phyloP scores from a whole-genome alignment of 2,113 vertebrate species.

The Manacus vitellinus region DNA sequence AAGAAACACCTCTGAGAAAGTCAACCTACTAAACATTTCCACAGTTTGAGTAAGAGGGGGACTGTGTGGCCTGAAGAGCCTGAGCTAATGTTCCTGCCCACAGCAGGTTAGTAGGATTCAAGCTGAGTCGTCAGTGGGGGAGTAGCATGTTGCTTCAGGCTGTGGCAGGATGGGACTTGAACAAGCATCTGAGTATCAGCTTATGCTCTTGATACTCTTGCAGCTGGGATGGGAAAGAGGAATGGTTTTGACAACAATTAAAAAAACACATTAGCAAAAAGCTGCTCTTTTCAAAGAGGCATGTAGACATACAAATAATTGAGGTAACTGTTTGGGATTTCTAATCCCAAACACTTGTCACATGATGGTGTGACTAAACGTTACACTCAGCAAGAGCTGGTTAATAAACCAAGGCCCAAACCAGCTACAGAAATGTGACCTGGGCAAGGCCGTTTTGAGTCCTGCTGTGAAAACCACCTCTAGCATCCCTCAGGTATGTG shows the following conservation, averaged over 20 bases:
- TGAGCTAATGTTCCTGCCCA: neutral
- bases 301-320: fast-evolving
- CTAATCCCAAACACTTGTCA: neutral
- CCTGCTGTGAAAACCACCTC: neutral
- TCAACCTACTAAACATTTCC: neutral
- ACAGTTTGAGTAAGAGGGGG: neutral
- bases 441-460: neutral
- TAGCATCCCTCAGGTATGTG: neutral
- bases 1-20: neutral
- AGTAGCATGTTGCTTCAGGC: neutral
- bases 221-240: neutral
- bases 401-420: neutral
- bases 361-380: fast-evolving
- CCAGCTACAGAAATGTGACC: neutral
- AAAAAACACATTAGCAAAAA: neutral
- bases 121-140: neutral
- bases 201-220: neutral
- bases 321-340: neutral
- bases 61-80: neutral
- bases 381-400: fast-evolving
- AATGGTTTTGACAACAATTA: neutral
- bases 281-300: neutral
- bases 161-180: neutral
- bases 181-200: neutral
- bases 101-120: neutral